These are phyloP conservation scores for Gymnoscopelus braueri DNA, from an alignment of 2,797 vertebrate genomes.

Conservation along the genomic window DNA sequence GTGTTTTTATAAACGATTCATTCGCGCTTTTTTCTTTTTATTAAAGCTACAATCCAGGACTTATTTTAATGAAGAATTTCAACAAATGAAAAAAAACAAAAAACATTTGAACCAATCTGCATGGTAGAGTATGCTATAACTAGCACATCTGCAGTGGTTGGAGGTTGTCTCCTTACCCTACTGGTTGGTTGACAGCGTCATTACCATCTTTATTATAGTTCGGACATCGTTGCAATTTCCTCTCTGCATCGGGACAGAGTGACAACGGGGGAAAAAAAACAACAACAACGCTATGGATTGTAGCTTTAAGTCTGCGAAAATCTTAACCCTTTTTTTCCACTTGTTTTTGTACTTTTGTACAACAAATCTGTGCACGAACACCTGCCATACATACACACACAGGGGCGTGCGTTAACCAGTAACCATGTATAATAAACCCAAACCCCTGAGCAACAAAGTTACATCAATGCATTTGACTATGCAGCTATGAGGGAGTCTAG, in stretches of 20 bases:
- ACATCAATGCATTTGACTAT: conserved; percentile 5
- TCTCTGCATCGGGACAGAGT: no score
- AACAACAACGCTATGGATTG: neutral
- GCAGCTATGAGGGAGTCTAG: neutral
- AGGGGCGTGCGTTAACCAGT: neutral
- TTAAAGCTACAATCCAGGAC: neutral
- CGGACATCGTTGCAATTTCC: no score
- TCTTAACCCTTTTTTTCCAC: neutral
- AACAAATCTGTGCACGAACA: no score
- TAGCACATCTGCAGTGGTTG: no score
- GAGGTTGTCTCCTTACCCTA: no score
- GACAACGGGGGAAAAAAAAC: no score
- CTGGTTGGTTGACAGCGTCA: no score
- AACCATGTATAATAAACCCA: conserved; percentile 8
- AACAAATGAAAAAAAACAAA: neutral
- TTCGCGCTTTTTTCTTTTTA: neutral
- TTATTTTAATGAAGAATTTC: no score
- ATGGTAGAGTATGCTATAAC: no score
- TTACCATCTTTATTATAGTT: no score
- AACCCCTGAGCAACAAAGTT: conserved; percentile 28
- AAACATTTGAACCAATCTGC: no score
- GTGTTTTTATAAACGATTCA: neutral
- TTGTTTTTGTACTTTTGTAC: no score
- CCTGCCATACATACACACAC: neutral
- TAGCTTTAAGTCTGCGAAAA: neutral